Percentiles rank a stretch among this genome's conserved stretches.
phyloP scores from a whole-genome alignment of 2,113 vertebrate genomes.

The Mobula hypostoma region DNA sequence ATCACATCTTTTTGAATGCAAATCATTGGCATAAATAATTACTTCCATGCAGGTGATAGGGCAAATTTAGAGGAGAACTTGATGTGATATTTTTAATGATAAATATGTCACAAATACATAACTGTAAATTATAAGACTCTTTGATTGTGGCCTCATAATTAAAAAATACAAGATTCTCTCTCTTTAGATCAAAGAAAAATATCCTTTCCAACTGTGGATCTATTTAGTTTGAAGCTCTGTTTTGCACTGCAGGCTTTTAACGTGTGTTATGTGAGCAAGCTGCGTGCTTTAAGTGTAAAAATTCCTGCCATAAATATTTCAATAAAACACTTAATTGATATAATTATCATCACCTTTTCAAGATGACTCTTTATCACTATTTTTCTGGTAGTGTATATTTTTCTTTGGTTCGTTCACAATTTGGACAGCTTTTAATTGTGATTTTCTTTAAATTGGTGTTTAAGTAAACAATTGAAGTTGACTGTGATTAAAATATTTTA shows the following conservation, averaged over 20 bases:
- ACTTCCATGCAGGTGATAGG: neutral
- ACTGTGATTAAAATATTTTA: too few relatives aligned
- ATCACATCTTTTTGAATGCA: neutral
- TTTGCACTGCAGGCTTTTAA: neutral
- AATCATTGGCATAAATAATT: neutral
- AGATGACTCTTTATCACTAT: neutral
- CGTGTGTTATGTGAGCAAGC: neutral
- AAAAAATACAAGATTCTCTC: neutral
- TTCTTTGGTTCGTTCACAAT: neutral
- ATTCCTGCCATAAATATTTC: neutral
- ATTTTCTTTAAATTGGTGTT: neutral
- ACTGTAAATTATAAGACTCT: neutral
- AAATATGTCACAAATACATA: neutral
- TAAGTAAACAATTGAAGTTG: neutral
- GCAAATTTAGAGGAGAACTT: neutral
- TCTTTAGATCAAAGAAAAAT: neutral
- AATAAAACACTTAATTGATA: too few relatives aligned
- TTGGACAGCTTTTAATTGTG: neutral
- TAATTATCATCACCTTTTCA: too few relatives aligned
- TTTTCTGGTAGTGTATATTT: neutral
- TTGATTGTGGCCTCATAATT: neutral
- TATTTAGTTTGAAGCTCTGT: neutral
- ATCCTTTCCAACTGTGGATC: neutral
- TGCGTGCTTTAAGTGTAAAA: neutral
- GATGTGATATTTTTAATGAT: slow-evolving; percentile 24